Conservation (phyloP, 1,140 invertebrate species). For the Solenopsis fugax region DNA sequence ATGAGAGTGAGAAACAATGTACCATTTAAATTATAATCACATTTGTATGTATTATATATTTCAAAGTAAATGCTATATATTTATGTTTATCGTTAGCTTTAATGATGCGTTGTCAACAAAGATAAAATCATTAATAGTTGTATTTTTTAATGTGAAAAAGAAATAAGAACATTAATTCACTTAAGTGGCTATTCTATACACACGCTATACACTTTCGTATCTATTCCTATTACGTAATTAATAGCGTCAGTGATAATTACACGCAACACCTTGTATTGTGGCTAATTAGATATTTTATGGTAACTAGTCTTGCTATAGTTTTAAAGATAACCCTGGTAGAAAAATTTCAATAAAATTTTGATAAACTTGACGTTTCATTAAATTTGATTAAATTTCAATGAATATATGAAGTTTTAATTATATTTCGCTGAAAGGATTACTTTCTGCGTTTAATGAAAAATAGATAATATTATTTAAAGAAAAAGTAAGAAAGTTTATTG, state of each 20-base stretch:
- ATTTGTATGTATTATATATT: conserved; percentile 83
- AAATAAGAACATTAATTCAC: background rate
- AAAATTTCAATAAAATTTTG: too few species aligned
- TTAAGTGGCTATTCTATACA: conserved; percentile 44
- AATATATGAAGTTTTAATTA: too few species aligned
- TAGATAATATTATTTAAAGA: too few species aligned
- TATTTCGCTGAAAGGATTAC: too few species aligned
- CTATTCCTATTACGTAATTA: conserved; percentile 28
- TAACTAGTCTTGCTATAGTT: conserved; percentile 46
- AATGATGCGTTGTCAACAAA: conserved; percentile 43
- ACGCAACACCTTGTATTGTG: background rate
- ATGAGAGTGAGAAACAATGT: conserved; percentile 25
- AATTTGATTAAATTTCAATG: too few species aligned
- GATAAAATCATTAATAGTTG: conserved; percentile 38
- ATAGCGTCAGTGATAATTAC: conserved; percentile 37
- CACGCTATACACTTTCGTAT: conserved; percentile 38
- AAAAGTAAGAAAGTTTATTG: too few species aligned
- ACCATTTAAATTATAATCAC: conserved; percentile 46
- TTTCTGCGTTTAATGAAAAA: too few species aligned
- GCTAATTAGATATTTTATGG: conserved; percentile 35
- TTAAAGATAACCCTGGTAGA: background rate
- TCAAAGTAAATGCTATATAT: conserved; percentile 78
- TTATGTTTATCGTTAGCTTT: conserved; percentile 62
- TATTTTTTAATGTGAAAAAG: conserved; percentile 12
- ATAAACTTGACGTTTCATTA: too few species aligned